phyloP scores from a whole-genome alignment of 2,888 invertebrate species.

The Patella depressa region DNA sequence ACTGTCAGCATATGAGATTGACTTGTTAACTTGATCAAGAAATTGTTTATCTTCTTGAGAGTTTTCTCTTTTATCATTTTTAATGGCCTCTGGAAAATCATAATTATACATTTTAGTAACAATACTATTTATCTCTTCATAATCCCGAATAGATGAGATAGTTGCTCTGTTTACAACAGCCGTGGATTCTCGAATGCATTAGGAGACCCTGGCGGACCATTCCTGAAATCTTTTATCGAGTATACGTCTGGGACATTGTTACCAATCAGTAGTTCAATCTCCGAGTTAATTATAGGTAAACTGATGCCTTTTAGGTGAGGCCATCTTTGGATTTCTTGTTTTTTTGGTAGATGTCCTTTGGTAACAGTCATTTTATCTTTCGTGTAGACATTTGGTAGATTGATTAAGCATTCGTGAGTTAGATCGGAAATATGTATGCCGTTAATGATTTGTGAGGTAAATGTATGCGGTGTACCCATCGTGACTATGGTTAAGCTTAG shows the following conservation, averaged over 20 bases:
- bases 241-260: conserved; percentile 8
- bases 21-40: conserved; percentile 17
- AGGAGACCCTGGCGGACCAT: conserved; percentile 13
- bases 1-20: not conserved
- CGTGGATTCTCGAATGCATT: conserved; percentile 10
- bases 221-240: not conserved
- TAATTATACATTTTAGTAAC: conserved; percentile 75
- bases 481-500: too few species aligned
- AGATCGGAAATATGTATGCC: conserved; percentile 25
- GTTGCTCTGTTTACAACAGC: not conserved
- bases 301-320: not conserved
- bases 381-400: conserved; percentile 30
- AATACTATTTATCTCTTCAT: conserved; percentile 86
- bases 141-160: conserved; percentile 8
- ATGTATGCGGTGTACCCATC: too few species aligned
- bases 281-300: not conserved
- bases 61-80: conserved; percentile 87
- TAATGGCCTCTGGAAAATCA: conserved; percentile 47
- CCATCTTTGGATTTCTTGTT: conserved; percentile 3
- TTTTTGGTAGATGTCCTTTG: not conserved
- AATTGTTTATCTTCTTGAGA: conserved; percentile 77
- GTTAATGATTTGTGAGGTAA: too few species aligned
- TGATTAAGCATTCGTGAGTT: conserved; percentile 14
- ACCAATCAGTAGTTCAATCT: not conserved
- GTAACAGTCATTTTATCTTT: conserved; percentile 28